Conservation (phyloP, 2,113 vertebrate species). For the Muntiacus muntjak region DNA sequence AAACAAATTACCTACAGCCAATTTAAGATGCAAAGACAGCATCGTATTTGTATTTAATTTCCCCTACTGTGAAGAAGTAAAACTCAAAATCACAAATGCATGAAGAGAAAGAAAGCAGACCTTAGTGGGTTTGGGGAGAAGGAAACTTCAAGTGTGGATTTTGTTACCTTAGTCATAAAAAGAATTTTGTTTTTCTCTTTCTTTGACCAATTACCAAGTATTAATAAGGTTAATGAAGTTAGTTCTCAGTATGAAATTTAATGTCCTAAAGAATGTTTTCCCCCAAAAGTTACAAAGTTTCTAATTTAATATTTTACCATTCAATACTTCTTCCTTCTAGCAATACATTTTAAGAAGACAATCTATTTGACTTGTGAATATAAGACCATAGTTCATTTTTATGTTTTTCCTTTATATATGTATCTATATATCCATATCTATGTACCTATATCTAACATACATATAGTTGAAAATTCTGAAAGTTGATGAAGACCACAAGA, state of each 20-base stretch:
- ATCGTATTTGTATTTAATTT: conserved; percentile 21
- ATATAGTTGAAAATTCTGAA: not conserved
- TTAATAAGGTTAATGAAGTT: not conserved
- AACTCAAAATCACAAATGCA: not conserved
- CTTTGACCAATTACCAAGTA: conserved; percentile 30
- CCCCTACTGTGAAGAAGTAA: not conserved
- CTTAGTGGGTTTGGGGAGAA: not conserved
- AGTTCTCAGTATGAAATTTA: not conserved
- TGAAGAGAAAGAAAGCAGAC: not conserved
- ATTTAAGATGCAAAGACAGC: conserved; percentile 15
- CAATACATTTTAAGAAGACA: not conserved
- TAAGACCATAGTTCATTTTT: not conserved
- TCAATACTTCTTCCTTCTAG: not conserved
- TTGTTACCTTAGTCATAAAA: not conserved
- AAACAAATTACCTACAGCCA: not conserved
- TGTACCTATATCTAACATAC: not conserved
- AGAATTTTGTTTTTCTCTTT: conserved; percentile 3
- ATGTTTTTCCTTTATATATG: not conserved
- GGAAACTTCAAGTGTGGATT: not conserved
- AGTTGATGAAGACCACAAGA: not conserved
- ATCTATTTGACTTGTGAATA: not conserved
- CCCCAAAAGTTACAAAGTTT: not conserved
- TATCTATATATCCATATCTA: not conserved
- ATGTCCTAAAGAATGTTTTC: not conserved
- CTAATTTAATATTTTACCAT: not conserved